Conservation (phyloP, 2,888 invertebrate species). For the Uropetala carovei region DNA sequence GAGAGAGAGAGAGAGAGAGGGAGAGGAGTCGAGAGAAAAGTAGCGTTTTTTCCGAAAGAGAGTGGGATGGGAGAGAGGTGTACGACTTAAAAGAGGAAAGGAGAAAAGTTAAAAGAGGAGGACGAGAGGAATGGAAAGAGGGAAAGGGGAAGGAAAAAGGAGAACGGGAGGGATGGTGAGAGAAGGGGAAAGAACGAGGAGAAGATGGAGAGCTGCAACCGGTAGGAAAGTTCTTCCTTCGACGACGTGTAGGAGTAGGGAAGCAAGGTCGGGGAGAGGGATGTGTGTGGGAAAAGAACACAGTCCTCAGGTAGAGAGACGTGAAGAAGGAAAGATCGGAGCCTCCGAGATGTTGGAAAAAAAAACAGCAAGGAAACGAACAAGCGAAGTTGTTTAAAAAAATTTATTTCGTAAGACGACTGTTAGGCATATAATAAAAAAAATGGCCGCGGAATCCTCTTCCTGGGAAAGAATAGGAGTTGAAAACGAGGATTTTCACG, state of each 20-base stretch:
- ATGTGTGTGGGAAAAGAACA: neutral
- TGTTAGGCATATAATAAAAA: neutral
- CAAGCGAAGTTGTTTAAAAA: neutral
- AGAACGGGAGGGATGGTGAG: neutral
- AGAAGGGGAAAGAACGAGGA: neutral
- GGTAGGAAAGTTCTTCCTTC: neutral
- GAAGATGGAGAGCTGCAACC: neutral
- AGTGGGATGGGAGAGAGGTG: neutral
- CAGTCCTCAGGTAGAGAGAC: neutral
- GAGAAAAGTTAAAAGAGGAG: neutral
- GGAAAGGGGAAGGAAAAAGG: neutral
- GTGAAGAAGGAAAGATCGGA: neutral
- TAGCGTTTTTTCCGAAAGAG: neutral
- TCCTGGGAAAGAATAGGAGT: neutral
- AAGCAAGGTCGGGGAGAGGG: neutral
- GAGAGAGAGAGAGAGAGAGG: neutral
- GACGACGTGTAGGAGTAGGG: neutral
- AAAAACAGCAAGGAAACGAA: neutral
- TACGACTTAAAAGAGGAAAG: neutral
- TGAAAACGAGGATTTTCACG: neutral
- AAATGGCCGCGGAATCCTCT: neutral
- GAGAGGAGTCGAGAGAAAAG: neutral
- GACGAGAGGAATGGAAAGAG: neutral
- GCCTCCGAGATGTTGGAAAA: neutral
- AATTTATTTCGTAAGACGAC: neutral